Evolutionary conservation across 2,113 vertebrate species (phyloP).

Genomic region (Pangasianodon gigas): DNA sequence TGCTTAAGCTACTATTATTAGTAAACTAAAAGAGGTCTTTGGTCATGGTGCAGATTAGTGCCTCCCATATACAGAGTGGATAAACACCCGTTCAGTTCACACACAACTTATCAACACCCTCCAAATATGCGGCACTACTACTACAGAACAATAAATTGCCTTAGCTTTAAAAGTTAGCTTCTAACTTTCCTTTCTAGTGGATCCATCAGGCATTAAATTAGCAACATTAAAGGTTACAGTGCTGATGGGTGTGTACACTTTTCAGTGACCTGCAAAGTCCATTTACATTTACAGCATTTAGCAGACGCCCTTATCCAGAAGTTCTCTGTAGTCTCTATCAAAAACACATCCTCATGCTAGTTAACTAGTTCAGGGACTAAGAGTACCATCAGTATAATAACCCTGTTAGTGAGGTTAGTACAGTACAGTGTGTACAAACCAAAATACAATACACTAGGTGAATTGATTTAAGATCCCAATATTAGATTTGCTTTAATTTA

Average conservation of each 20-base stretch:
- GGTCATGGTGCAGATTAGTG: constrained; percentile 70
- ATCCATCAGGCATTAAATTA: not conserved
- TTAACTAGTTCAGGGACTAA: not conserved
- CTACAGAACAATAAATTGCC: not conserved
- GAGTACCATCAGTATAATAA: not conserved
- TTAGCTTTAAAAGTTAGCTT: not conserved
- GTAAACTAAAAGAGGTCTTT: constrained; percentile 66
- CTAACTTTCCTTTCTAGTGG: not conserved
- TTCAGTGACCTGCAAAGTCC: not conserved
- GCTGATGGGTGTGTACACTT: not conserved
- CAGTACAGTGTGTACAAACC: not conserved
- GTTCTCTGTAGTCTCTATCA: not conserved
- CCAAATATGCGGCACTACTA: not conserved
- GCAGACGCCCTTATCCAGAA: not conserved
- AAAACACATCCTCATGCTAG: not conserved
- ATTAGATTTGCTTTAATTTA: not conserved
- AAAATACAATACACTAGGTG: not conserved
- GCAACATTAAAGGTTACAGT: not conserved
- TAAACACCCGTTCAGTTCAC: constrained; percentile 54
- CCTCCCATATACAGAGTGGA: constrained; percentile 65
- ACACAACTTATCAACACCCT: constrained; percentile 52
- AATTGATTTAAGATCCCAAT: not conserved
- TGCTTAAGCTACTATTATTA: constrained; percentile 70
- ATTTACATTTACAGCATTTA: not conserved
- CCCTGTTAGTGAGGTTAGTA: not conserved